phyloP scores from a whole-genome alignment of 2,888 invertebrate species.

The Agrotis exclamationis region DNA sequence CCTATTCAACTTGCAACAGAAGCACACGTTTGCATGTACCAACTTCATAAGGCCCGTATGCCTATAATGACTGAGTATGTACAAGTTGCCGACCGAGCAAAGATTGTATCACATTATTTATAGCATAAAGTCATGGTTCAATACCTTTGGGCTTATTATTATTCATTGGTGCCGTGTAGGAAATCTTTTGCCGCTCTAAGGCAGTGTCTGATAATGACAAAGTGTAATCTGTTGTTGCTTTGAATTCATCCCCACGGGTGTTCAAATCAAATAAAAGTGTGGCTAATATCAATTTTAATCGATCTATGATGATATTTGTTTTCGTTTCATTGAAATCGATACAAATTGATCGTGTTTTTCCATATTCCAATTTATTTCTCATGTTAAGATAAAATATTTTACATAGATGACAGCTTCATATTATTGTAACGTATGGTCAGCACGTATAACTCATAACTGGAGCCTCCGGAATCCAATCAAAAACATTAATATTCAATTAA shows the following conservation, averaged over 20 bases:
- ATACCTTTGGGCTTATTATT: slow-evolving; percentile 82
- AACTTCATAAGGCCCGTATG: slow-evolving; percentile 62
- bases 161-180: slow-evolving; percentile 78
- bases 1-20: slow-evolving; percentile 73
- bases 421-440: slow-evolving; percentile 29
- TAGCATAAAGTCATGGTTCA: slow-evolving; percentile 82
- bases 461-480: slow-evolving; percentile 56
- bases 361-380: slow-evolving; percentile 11
- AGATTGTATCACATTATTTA: slow-evolving; percentile 85
- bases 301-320: slow-evolving; percentile 32
- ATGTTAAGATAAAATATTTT: slow-evolving; percentile 23
- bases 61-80: slow-evolving; percentile 67
- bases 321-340: slow-evolving; percentile 14
- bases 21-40: slow-evolving; percentile 75
- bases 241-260: slow-evolving; percentile 44
- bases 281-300: slow-evolving; percentile 46
- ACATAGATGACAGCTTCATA: slow-evolving; percentile 42
- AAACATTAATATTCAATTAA: slow-evolving; percentile 61
- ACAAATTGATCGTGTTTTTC: slow-evolving; percentile 15
- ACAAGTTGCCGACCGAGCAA: slow-evolving; percentile 69
- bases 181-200: slow-evolving; percentile 69
- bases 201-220: slow-evolving; percentile 66
- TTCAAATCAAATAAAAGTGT: slow-evolving; percentile 38
- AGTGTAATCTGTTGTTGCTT: slow-evolving; percentile 59
- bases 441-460: slow-evolving; percentile 31